phyloP scores from a whole-genome alignment of 1,140 invertebrate genomes.

The Drosophila jambulina region DNA sequence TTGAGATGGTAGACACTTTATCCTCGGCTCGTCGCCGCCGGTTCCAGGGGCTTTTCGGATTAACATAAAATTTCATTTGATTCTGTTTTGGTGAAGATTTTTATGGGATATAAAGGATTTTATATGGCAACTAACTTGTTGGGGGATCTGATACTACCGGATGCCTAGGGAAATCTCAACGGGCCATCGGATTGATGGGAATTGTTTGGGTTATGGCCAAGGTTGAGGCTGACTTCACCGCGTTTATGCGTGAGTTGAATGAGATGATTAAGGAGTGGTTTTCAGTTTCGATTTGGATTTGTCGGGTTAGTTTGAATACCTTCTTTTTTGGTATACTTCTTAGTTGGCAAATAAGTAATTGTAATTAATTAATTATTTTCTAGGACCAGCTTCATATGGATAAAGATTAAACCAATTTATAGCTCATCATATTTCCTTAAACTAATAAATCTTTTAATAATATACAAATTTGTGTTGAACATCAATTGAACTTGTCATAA shows the following conservation, averaged over 20 bases:
- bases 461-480: background rate
- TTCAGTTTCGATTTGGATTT: background rate
- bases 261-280: background rate
- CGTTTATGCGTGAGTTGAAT: slow-evolving; percentile 3
- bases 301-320: too few relatives aligned
- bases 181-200: slow-evolving; percentile 50
- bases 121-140: slow-evolving; percentile 41
- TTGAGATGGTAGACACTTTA: slow-evolving; percentile 47
- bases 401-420: background rate
- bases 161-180: slow-evolving; percentile 40
- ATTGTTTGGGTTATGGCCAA: slow-evolving; percentile 24
- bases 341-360: background rate
- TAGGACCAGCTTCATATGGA: background rate
- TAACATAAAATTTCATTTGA: slow-evolving; percentile 71
- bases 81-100: slow-evolving; percentile 59
- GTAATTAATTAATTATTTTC: background rate
- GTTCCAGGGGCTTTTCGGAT: slow-evolving; percentile 45
- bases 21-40: slow-evolving; percentile 13
- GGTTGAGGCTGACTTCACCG: background rate
- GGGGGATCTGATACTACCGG: slow-evolving; percentile 23
- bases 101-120: slow-evolving; percentile 48
- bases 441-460: background rate
- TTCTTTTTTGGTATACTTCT: background rate
- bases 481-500: background rate
- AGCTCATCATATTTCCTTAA: background rate